Evolutionary conservation across 2,113 vertebrate species (phyloP).

Genomic region (Microcebus ravelobensis): DNA sequence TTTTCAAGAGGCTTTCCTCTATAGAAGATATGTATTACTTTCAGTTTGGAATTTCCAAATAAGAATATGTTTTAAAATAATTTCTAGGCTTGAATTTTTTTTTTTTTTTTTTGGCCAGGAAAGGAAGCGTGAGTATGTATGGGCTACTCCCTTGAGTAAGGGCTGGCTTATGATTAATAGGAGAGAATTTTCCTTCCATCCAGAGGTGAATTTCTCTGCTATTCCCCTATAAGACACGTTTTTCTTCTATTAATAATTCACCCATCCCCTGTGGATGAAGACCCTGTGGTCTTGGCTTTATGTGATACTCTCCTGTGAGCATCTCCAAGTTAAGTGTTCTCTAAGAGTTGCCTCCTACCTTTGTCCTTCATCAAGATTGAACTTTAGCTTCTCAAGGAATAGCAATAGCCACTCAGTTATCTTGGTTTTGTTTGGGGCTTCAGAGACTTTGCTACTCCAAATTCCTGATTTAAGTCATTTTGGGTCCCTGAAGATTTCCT

Average conservation of each 20-base stretch:
- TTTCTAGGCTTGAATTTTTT: neutral
- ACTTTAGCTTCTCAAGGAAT: neutral
- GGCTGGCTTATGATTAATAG: neutral
- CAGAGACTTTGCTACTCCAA: neutral
- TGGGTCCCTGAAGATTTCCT: neutral
- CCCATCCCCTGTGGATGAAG: neutral
- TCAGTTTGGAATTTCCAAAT: neutral
- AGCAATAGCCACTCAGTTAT: neutral
- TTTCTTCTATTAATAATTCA: neutral
- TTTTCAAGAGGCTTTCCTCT: neutral
- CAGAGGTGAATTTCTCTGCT: neutral
- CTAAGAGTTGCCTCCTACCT: neutral
- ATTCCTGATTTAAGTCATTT: neutral
- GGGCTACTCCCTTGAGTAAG: neutral
- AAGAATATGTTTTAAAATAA: slow-evolving; percentile 4
- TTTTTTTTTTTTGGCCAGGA: neutral
- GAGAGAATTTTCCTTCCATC: neutral
- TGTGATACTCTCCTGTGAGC: neutral
- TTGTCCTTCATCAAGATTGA: neutral
- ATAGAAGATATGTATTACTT: neutral
- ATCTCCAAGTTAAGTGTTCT: neutral
- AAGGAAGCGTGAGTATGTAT: neutral
- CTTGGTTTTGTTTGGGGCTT: slow-evolving; percentile 1
- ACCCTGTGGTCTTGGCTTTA: neutral
- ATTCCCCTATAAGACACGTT: neutral